Conservation (phyloP, 2,797 vertebrate genomes). For the Chromis chromis region DNA sequence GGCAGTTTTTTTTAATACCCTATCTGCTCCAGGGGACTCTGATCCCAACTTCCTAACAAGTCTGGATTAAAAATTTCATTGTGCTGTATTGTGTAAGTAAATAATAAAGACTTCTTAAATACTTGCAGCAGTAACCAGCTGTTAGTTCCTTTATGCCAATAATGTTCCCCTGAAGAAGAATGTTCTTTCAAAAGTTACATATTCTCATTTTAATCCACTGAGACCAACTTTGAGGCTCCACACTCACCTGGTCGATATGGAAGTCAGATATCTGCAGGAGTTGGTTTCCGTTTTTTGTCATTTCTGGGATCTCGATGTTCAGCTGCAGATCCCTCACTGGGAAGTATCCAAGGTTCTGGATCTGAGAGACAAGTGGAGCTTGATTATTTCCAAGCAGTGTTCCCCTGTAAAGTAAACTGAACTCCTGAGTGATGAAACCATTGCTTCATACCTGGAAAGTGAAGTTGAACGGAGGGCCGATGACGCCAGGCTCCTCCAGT, state of each 20-base stretch:
- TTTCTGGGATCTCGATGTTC: constrained; percentile 91
- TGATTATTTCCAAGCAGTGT: constrained; percentile 1
- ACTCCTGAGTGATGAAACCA: neutral
- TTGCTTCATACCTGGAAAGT: constrained; percentile 88
- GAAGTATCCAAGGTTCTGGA: constrained; percentile 96
- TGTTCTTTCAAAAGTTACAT: too few relatives aligned
- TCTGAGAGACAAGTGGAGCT: constrained; percentile 76
- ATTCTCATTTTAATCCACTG: too few relatives aligned
- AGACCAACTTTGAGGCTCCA: neutral
- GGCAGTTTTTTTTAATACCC: too few relatives aligned
- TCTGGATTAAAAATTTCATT: too few relatives aligned
- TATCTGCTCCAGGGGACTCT: too few relatives aligned
- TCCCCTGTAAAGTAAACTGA: neutral
- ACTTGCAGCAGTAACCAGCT: too few relatives aligned
- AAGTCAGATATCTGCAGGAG: constrained; percentile 89
- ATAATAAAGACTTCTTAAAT: too few relatives aligned
- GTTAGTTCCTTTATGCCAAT: too few relatives aligned
- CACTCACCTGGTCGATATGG: constrained; percentile 85
- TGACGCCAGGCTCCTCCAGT: constrained; percentile 84
- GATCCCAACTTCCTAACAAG: too few relatives aligned
- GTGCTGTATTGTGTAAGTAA: too few relatives aligned
- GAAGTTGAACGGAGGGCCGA: constrained; percentile 90
- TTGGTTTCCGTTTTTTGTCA: constrained; percentile 92
- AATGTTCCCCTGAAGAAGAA: too few relatives aligned
- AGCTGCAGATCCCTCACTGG: constrained; percentile 89